Base-by-base conservation (phyloP, 2,113 vertebrate genomes). In the Misgurnus anguillicaudatus region DNA sequence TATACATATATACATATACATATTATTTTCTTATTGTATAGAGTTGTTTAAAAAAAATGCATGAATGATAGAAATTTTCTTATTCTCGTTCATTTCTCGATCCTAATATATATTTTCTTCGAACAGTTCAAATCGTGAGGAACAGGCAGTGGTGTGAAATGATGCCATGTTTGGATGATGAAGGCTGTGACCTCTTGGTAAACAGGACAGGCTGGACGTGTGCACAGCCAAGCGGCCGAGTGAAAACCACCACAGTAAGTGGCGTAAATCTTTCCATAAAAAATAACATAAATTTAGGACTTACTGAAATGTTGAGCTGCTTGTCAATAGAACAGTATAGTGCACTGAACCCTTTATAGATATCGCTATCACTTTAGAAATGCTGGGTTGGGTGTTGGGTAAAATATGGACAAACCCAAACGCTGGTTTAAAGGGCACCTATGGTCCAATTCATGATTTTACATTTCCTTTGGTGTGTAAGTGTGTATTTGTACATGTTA, bases 201-300 rank as follows among this genome's bases (percentile, higher is more conserved):
- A 98, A 99, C 94, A 95, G 93, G 92, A 97, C 97, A 81, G 98
- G 98, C 89, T 99, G 98, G 97, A 98, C 95, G 89, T 99, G 98
- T 94, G 97, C 96, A 47, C 98, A 98, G 93, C 96, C 97, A 31
- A 96, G 97, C 86, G 96, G 98, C 84, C 91, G 96, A 88, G 95
- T 97, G 89, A 99, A 98, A 94, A 99, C 96, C 87, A 99, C 96
- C 86, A 98, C 97, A 91, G 98, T 99, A 92, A 84, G 95, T 86
- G 47, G 3, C 36, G 39, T 55, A 19, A 19, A 63, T 14, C 67
- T 72, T 55, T 72, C 62, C 47, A 9, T 55, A 19, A 51, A 51
- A 51, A 51, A 48, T 21, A 31, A 55, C 9, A 74, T 31, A 39
- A 42, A 42, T 39, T 17, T 36, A 4, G 16, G 17, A 60, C n/a